Evolutionary conservation across 2,888 invertebrate species (phyloP).

Genomic region (Meloe dianella): DNA sequence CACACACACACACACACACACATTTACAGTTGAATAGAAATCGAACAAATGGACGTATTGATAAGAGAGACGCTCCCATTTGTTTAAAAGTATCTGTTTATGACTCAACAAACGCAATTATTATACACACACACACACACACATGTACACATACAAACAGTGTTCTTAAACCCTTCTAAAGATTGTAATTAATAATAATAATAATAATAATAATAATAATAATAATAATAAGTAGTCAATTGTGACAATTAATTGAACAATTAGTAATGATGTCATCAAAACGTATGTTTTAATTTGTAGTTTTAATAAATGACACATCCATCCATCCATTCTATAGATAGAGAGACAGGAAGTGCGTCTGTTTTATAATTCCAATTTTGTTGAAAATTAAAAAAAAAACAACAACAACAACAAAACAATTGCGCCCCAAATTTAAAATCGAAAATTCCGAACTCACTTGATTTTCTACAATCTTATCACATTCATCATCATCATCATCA

Average conservation of each 20-base stretch:
- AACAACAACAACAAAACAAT: too few relatives aligned
- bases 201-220: neutral
- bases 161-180: neutral
- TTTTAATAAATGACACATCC: neutral
- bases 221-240: neutral
- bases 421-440: too few relatives aligned
- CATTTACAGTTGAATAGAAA: neutral
- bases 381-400: too few relatives aligned
- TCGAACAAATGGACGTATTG: neutral
- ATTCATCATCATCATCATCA: neutral
- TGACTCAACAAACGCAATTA: neutral
- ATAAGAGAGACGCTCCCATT: constrained; percentile 6
- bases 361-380: neutral
- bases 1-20: too few relatives aligned
- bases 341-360: neutral
- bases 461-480: neutral
- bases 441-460: neutral
- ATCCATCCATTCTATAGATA: neutral
- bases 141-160: too few relatives aligned
- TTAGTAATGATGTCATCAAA: constrained; percentile 1
- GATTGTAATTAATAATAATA: constrained; percentile 1
- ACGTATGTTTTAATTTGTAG: neutral
- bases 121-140: neutral
- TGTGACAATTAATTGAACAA: neutral
- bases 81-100: neutral